Base-by-base conservation (phyloP, 2,797 vertebrate genomes). In the Tauraco hartlaubi region DNA sequence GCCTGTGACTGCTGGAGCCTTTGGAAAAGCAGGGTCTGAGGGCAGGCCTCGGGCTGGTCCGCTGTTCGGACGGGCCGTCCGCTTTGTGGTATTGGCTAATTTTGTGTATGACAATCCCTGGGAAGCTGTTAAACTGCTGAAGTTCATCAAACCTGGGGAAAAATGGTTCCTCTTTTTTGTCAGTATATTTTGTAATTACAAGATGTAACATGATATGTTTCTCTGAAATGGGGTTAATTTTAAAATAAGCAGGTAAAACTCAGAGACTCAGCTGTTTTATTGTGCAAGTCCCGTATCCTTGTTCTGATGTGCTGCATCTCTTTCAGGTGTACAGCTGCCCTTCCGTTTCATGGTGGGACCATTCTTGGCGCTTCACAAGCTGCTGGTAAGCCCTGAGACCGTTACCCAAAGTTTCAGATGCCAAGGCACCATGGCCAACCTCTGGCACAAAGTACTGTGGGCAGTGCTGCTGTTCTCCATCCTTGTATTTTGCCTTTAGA, bases 391-490 rank as follows among this genome's bases (percentile, higher is more conserved):
- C 41, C 55, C 48, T 72, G 52, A 83, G 67, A 61, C 9, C 1
- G 0, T 43, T n/a, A 54, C 37, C 35, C 62, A 41, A 8, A 62
- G 3, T 35, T 73, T 54, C 72, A 23, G 1, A 41, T 58, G 39
- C 26, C 16, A 26, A 11, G 15, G 26, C 39, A 22, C 51, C 4
- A 1, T 17, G 23, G 9, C 11, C 51, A 51, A 9, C n/a, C 22
- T 39, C 39, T 48, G 33, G 41, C 15, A 15, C 8, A 0, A 1
- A 11, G 12, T 18, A 12, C 15, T 0, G 1, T 0, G 2, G 23
- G 44, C 33, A 28, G 5, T 3, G 21, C 54, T 26, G 37, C 59
- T 44, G 33, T 46, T 64, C 25, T 17, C 33, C 5, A 3, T n/a
- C 33, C 23, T 80, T 75, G 22, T 52, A 23, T 71, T 83, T 90